A percentile compares a stretch with the other conserved stretches of the same genome.
These are phyloP conservation scores for Tupaia tana DNA, from an alignment of 2,113 vertebrate species.

Conservation along the genomic window DNA sequence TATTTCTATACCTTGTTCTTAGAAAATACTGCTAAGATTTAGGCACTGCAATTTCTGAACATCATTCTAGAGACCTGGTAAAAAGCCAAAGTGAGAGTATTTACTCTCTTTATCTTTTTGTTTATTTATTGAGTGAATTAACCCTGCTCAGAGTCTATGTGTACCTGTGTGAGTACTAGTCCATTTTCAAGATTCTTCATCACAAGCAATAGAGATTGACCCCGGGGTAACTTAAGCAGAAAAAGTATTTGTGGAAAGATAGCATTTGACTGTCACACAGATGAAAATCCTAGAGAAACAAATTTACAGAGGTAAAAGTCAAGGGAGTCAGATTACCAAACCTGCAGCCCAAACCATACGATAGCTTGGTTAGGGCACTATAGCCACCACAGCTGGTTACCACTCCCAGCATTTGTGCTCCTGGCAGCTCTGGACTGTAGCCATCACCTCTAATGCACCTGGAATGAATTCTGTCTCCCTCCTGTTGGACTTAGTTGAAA, in stretches of 20 bases:
- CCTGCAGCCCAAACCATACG: neutral
- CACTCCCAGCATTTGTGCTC: neutral
- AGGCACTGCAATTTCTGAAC: neutral
- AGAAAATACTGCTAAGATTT: constrained; percentile 6
- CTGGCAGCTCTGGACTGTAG: neutral
- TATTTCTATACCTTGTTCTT: neutral
- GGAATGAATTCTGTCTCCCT: neutral
- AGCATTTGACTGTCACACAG: neutral
- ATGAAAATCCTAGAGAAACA: neutral
- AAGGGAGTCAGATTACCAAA: neutral
- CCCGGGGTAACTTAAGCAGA: neutral
- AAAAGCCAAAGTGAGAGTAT: neutral
- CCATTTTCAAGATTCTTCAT: neutral
- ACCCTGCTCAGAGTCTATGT: neutral
- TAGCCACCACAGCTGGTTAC: neutral
- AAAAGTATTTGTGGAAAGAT: neutral
- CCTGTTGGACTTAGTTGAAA: neutral
- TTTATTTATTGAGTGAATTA: neutral
- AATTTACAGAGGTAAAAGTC: neutral
- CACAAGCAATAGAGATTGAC: neutral
- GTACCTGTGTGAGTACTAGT: neutral
- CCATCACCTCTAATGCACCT: neutral
- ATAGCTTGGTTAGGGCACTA: neutral
- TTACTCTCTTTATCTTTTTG: neutral
- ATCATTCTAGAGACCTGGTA: neutral